Evolutionary conservation across 2,797 vertebrate genomes (phyloP).

Genomic region (Leucoraja ocellata): DNA sequence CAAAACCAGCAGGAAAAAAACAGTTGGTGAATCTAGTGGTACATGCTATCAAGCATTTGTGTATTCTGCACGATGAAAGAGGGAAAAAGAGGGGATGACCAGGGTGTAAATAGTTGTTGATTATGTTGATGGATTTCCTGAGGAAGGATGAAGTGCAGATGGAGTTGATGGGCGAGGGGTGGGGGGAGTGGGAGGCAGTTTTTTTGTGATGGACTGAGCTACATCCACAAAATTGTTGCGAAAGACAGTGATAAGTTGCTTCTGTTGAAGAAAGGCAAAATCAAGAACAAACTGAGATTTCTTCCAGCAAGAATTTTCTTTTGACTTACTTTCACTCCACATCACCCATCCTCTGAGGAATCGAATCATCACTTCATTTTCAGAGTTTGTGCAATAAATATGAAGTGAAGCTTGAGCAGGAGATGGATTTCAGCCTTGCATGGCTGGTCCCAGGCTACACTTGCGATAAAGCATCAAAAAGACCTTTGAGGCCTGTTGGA

Average conservation of each 20-base stretch:
- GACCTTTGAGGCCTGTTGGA: not conserved
- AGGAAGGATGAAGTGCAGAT: too few relatives aligned
- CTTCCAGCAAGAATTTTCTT: not conserved
- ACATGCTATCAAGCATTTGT: too few relatives aligned
- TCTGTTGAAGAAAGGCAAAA: not conserved
- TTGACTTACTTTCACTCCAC: not conserved
- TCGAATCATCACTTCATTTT: not conserved
- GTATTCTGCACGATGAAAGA: too few relatives aligned
- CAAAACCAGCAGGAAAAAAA: too few relatives aligned
- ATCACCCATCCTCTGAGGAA: not conserved
- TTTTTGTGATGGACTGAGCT: too few relatives aligned
- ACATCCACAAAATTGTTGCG: too few relatives aligned
- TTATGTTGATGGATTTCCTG: too few relatives aligned
- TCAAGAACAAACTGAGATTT: not conserved
- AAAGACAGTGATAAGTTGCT: not conserved
- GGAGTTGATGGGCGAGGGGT: too few relatives aligned
- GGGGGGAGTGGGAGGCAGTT: too few relatives aligned
- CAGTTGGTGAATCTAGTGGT: too few relatives aligned
- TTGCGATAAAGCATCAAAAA: not conserved
- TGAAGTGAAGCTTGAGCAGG: not conserved
- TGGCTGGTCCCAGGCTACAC: not conserved
- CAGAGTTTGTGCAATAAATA: not conserved
- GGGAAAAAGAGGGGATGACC: too few relatives aligned
- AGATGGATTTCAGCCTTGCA: not conserved
- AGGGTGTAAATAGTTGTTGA: too few relatives aligned